Base-by-base conservation (phyloP, 1,140 invertebrate species). In the Calliopsis andreniformis region DNA sequence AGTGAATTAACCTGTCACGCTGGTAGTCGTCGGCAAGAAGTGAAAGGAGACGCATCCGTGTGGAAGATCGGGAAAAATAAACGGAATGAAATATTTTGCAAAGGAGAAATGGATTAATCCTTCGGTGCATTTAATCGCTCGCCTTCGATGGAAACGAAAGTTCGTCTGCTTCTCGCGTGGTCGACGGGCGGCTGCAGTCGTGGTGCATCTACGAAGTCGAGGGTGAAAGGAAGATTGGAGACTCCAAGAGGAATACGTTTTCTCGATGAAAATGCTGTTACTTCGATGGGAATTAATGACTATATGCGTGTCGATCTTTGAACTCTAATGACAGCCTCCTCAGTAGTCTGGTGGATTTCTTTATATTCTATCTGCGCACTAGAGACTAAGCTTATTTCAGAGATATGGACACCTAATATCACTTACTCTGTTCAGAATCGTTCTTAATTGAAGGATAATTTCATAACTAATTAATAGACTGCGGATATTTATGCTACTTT, bases 91-190 rank as follows among this genome's bases (percentile, higher is more conserved):
- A 35, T 35, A 66, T 23, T 28, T 55, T 55, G 30, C n/a, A 39
- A 77, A 64, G 64, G 56, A 66, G 81, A 84, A 82, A 78, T 72
- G 75, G 55, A 82, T 82, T 82, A 82, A 82, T 82, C 58, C 67
- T 71, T 68, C 35, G 20, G 20, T 43, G 49, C 42, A 28, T 59
- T 59, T 67, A 67, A 56, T 25, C 45, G 39, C 10, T 43, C 25
- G 32, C 62, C 59, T 76, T 80, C 69, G 53, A 78, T 71, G 62
- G 67, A 80, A 58, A 82, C 78, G 80, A 82, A 82, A 82, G 80
- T 82, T 47, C 62, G 14, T 56, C 77, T 47, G 32, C 20, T 62
- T 32, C 62, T 56, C 49, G 18, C 39, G 42, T 25, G 8, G 18
- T 14, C 35, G 30, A 16, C n/a, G 0, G 30, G 18, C 10, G 2